A percentile compares a stretch with the other conserved stretches of the same genome.
Evolutionary conservation across 2,113 vertebrate genomes (phyloP).

Genomic region (Manacus vitellinus): DNA sequence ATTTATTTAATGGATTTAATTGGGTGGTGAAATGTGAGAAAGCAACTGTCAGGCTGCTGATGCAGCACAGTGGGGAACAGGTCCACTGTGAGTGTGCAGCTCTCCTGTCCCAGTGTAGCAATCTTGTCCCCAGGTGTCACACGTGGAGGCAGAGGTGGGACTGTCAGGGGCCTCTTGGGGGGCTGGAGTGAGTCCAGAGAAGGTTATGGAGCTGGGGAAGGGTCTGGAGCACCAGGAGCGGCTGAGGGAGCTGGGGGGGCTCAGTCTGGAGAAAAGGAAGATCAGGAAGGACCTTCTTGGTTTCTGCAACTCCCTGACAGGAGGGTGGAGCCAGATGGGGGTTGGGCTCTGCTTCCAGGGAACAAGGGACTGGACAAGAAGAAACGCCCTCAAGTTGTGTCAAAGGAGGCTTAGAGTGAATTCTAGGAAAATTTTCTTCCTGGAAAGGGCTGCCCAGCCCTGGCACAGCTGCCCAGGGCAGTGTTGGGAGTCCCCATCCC

Average conservation of each 20-base stretch:
- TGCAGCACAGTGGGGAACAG: neutral
- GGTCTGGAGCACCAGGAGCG: no score
- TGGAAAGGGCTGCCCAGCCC: neutral
- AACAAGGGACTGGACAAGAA: neutral
- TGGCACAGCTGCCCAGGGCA: neutral
- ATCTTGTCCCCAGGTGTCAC: rapidly evolving
- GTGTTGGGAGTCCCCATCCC: neutral
- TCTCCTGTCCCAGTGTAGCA: neutral
- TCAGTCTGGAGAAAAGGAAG: neutral
- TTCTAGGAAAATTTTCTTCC: neutral
- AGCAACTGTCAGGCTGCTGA: rapidly evolving
- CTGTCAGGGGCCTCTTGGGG: neutral
- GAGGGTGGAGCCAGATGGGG: neutral
- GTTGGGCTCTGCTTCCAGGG: neutral
- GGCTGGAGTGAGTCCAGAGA: neutral
- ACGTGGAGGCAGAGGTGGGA: neutral
- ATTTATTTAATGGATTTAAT: neutral
- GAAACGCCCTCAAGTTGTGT: neutral
- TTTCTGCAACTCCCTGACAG: neutral
- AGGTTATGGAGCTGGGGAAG: neutral
- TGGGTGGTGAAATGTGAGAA: neutral
- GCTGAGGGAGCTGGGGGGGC: neutral
- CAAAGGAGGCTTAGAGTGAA: neutral
- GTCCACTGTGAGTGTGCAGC: neutral
- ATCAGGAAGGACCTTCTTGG: neutral